Evolutionary conservation across 1,140 invertebrate species (phyloP).

Genomic region (Leptoteleia sp.): DNA sequence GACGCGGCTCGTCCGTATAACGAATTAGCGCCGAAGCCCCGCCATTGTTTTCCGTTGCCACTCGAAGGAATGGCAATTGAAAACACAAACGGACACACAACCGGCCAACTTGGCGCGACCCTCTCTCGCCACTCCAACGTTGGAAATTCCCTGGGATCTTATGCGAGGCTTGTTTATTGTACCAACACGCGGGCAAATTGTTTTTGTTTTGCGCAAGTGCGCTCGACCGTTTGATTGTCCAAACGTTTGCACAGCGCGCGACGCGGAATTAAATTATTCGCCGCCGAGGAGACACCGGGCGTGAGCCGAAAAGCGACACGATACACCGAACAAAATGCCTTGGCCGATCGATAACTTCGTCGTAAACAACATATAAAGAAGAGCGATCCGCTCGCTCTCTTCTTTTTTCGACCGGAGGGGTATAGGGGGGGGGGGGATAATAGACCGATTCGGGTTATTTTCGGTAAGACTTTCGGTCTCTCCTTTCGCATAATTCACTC

Average conservation of each 20-base stretch:
- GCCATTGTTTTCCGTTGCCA: too few species aligned
- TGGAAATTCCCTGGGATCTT: constrained; percentile 46
- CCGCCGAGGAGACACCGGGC: constrained; percentile 1
- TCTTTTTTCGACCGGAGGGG: too few species aligned
- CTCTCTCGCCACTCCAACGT: constrained; percentile 14
- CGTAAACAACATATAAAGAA: constrained; percentile 27
- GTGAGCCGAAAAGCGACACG: constrained; percentile 6
- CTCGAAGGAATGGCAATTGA: constrained; percentile 58
- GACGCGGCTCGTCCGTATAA: constrained; percentile 10
- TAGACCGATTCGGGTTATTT: too few species aligned
- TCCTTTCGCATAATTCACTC: too few species aligned
- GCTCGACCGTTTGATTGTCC: constrained; percentile 40
- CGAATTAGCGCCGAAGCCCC: constrained; percentile 34
- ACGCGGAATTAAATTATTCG: constrained; percentile 4
- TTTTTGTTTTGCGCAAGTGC: constrained; percentile 41
- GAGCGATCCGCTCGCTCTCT: too few species aligned
- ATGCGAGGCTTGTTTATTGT: constrained; percentile 40
- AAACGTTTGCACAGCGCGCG: constrained; percentile 21
- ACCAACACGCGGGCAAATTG: constrained; percentile 33
- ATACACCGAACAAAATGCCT: constrained; percentile 3
- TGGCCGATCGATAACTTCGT: constrained; percentile 13
- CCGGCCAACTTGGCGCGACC: constrained; percentile 37
- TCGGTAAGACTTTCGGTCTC: too few species aligned
- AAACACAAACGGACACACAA: constrained; percentile 60
- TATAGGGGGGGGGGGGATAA: too few species aligned